These are phyloP conservation scores for Malacoctenus gilli DNA, from an alignment of 2,797 vertebrate genomes.

Conservation along the genomic window DNA sequence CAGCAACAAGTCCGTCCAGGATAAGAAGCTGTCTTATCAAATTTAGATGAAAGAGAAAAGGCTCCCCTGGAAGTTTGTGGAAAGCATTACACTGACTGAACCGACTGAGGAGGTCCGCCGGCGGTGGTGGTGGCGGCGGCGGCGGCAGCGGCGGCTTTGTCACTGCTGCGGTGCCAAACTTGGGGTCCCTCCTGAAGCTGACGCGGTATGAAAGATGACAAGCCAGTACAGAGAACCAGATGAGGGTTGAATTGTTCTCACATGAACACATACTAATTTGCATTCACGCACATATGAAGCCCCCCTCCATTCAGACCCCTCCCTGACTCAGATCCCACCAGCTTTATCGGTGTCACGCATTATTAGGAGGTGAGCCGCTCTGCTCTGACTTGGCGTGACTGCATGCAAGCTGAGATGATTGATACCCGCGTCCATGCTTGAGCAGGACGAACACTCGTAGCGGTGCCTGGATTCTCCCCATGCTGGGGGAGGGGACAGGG, in stretches of 20 bases:
- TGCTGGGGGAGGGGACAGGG: conserved; percentile 43
- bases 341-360: conserved; percentile 13
- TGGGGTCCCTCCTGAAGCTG: conserved; percentile 39
- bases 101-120: too few relatives aligned
- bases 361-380: background rate
- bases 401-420: conserved; percentile 11
- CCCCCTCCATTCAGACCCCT: background rate
- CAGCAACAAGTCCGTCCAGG: background rate
- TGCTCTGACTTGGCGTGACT: conserved; percentile 4
- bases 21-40: conserved; percentile 24
- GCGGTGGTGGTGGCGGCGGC: too few relatives aligned
- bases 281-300: conserved; percentile 1
- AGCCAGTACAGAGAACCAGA: conserved; percentile 70
- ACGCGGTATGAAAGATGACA: conserved; percentile 59
- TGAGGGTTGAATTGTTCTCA: conserved; percentile 60
- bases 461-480: conserved; percentile 40
- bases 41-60: conserved; percentile 14
- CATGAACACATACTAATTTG: conserved; percentile 34
- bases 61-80: conserved; percentile 14
- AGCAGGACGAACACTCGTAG: conserved; percentile 60
- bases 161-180: conserved; percentile 8
- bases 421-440: background rate
- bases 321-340: conserved; percentile 13
- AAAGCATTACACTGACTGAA: conserved; percentile 13
- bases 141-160: too few relatives aligned